Percentiles rank a stretch among this genome's conserved stretches.
Evolutionary conservation across 2,113 vertebrate species (phyloP).

Genomic region (Jacana jacana): DNA sequence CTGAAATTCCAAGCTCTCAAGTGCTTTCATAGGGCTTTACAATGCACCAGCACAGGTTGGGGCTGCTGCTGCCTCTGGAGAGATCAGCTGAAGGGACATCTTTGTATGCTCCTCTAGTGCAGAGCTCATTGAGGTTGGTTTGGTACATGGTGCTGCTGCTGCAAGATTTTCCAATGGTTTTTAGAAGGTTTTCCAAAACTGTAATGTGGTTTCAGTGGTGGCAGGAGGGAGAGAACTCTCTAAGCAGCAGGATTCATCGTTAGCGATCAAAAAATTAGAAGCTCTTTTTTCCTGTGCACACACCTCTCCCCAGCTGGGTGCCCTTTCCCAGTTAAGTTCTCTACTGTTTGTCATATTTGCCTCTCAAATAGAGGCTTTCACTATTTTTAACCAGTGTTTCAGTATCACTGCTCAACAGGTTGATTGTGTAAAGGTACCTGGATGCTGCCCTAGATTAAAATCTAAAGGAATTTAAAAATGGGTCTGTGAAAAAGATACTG

Average conservation of each 20-base stretch:
- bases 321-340: neutral
- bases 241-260: neutral
- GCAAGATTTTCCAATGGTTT: neutral
- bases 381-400: neutral
- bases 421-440: neutral
- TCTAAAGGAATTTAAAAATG: neutral
- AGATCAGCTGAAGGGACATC: neutral
- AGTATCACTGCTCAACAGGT: neutral
- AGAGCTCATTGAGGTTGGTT: neutral
- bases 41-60: neutral
- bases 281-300: neutral
- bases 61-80: neutral
- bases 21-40: neutral
- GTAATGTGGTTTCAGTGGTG: neutral
- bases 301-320: neutral
- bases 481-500: neutral
- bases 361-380: neutral
- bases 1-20: neutral
- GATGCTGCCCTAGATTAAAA: neutral
- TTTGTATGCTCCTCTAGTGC: neutral
- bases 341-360: neutral
- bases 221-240: neutral
- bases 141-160: neutral
- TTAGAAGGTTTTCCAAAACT: conserved; percentile 15
- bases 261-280: neutral